phyloP scores from a whole-genome alignment of 2,888 invertebrate genomes.

The Scrobipalpa atriplicella region DNA sequence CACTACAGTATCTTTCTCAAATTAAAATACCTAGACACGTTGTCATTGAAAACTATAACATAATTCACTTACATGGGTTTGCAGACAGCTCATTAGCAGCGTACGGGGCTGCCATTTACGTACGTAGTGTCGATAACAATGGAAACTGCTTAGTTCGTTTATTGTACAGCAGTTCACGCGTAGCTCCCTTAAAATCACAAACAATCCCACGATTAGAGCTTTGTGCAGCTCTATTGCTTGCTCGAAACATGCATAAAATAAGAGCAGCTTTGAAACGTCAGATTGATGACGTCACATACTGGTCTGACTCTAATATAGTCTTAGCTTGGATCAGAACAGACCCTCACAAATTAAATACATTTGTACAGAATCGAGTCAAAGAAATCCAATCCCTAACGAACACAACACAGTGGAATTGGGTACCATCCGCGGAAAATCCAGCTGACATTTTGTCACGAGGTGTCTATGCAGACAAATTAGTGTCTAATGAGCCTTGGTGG shows the following conservation, averaged over 20 bases:
- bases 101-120: not conserved
- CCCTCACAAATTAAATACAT: not conserved
- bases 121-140: not conserved
- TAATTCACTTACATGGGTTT: not conserved
- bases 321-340: not conserved
- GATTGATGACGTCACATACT: not conserved
- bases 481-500: not conserved
- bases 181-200: conserved; percentile 22
- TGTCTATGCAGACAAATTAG: not conserved
- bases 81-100: not conserved
- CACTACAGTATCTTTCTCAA: not conserved
- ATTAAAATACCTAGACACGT: not conserved
- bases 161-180: not conserved
- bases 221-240: not conserved
- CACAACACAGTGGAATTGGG: not conserved
- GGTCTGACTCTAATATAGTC: conserved; percentile 19
- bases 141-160: not conserved
- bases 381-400: conserved; percentile 5
- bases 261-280: not conserved
- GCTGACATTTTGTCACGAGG: conserved; percentile 12
- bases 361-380: conserved; percentile 12
- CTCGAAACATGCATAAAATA: not conserved
- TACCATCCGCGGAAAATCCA: not conserved
- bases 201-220: conserved; percentile 20
- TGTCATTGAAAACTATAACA: not conserved